Conservation (phyloP, 2,888 invertebrate species). For the Oligia latruncula region DNA sequence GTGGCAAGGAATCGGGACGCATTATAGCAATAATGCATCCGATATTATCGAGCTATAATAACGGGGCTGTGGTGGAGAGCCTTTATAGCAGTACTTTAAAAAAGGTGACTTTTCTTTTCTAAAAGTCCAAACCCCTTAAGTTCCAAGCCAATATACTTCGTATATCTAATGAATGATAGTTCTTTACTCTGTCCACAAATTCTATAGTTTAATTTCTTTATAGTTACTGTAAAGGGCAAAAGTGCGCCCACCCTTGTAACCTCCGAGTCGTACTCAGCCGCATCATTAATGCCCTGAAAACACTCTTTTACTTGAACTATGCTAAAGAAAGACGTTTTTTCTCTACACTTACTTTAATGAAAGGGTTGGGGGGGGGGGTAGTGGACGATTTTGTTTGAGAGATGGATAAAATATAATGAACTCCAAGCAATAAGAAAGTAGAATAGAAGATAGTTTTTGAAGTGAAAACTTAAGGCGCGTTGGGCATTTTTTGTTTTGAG, state of each 20-base stretch:
- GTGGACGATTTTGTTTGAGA: not conserved
- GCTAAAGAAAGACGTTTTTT: slow-evolving; percentile 10
- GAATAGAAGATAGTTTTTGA: too few species aligned
- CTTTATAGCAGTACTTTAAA: not conserved
- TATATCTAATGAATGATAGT: not conserved
- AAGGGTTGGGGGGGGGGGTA: not conserved
- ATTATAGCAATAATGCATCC: not conserved
- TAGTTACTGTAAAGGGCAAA: not conserved
- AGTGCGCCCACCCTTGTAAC: not conserved
- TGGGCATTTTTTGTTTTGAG: too few species aligned
- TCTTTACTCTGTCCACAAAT: not conserved
- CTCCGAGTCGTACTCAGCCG: slow-evolving; percentile 1
- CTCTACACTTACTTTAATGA: slow-evolving; percentile 1
- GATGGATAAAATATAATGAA: not conserved
- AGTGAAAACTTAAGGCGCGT: too few species aligned
- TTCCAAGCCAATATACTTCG: not conserved
- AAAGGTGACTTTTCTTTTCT: not conserved
- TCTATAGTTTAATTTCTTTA: not conserved
- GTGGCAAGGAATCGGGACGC: too few species aligned
- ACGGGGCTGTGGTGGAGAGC: not conserved
- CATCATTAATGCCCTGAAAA: slow-evolving; percentile 43
- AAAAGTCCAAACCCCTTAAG: not conserved
- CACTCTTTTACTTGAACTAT: slow-evolving; percentile 6
- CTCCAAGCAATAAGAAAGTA: too few species aligned
- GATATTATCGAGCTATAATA: not conserved